Evolutionary conservation across 2,888 invertebrate species (phyloP), one percentile per base, ranked within the genome.

Genomic region (Cenopis cana): DNA sequence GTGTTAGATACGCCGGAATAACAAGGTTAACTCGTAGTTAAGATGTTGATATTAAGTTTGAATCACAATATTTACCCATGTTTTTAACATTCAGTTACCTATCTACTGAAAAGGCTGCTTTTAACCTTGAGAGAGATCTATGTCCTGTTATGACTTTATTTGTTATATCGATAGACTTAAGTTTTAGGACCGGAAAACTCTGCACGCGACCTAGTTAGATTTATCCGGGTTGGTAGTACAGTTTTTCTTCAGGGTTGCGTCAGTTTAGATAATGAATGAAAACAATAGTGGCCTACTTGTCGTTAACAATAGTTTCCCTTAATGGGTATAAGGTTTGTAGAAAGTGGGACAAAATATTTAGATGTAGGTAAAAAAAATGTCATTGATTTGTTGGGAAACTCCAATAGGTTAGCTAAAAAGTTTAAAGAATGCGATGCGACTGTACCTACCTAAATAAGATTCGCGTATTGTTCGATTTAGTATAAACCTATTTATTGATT

Each of bases 331-430:
- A 33, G 33, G 5, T 33, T 46, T 20, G 46, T 76, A 73, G 79
- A 79, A 79, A 79, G 79, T 79, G 67, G 79, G 72, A 46, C 76
- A 73, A 64, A 69, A 71, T 70, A 65, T 62, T 73, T 64, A 71
- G 68, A 64, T 65, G 64, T 69, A 65, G 54, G 68, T 50, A 69
- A 59, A 77, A n/a, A 77, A 77, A 74, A 65, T 56, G 61, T 62
- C 61, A 68, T 55, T 50, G 60, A 57, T 67, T 57, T 72, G 33
- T 62, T 68, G 67, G 9, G 59, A 70, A 33, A 65, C 29, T 50
- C 9, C 12, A 10, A 52, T 59, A 17, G 14, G 41, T 41, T 14
- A 41, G 14, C 33, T 5, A 33, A 5, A 33, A 41, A n/a, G 46
- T n/a, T n/a, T 46, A n/a, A 41, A 12, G 12, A 41, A 12, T 41